Percentiles rank a stretch among this genome's conserved stretches.
phyloP scores from a whole-genome alignment of 2,888 invertebrate genomes.

The Gonocerus acuteangulatus region DNA sequence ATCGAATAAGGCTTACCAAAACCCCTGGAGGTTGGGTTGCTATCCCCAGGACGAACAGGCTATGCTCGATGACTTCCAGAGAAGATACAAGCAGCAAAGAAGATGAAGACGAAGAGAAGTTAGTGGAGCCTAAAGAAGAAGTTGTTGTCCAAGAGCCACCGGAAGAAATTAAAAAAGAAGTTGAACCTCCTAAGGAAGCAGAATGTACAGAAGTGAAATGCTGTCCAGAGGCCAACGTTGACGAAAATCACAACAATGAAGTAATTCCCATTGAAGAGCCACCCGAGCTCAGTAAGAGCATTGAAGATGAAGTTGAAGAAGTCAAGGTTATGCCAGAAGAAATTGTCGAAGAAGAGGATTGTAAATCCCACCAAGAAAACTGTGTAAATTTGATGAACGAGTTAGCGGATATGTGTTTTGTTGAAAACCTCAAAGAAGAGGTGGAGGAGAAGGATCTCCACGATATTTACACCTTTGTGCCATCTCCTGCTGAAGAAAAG shows the following conservation, averaged over 20 bases:
- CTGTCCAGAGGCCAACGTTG: slow-evolving; percentile 28
- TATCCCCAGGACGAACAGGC: slow-evolving; percentile 66
- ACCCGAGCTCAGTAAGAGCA: slow-evolving; percentile 10
- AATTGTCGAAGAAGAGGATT: slow-evolving; percentile 19
- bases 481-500: slow-evolving; percentile 28
- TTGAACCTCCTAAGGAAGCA: neutral
- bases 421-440: slow-evolving; percentile 23
- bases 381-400: slow-evolving; percentile 23
- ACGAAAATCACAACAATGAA: slow-evolving; percentile 34
- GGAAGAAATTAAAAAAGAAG: slow-evolving; percentile 4
- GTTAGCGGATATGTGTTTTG: slow-evolving; percentile 18
- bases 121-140: slow-evolving; percentile 10
- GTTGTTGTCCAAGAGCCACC: slow-evolving; percentile 11
- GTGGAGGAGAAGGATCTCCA: slow-evolving; percentile 29
- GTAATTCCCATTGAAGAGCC: slow-evolving; percentile 11
- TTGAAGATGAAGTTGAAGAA: slow-evolving; percentile 35
- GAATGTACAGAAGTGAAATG: slow-evolving; percentile 18
- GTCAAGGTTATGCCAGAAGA: slow-evolving; percentile 1
- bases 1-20: slow-evolving; percentile 74
- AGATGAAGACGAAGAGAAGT: slow-evolving; percentile 22
- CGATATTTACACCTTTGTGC: slow-evolving; percentile 36
- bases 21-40: slow-evolving; percentile 75
- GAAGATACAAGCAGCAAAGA: slow-evolving; percentile 29
- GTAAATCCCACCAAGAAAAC: slow-evolving; percentile 11
- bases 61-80: slow-evolving; percentile 32